phyloP scores from a whole-genome alignment of 2,888 invertebrate species.

The Pilophorus perplexus region DNA sequence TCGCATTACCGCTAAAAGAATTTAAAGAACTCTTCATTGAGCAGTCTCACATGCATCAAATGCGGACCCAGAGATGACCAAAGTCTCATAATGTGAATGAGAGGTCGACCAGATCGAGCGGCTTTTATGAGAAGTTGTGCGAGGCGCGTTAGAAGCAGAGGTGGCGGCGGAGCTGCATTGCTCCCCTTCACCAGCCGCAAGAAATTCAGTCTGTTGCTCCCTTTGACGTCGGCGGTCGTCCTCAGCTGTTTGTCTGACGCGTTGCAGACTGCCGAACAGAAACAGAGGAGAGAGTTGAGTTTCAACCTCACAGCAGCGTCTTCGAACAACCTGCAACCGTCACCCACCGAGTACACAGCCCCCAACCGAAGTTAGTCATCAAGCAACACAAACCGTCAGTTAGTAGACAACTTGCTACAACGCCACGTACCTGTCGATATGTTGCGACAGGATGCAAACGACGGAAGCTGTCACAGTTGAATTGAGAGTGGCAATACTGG shows the following conservation, averaged over 20 bases:
- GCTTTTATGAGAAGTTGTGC: slow-evolving; percentile 87
- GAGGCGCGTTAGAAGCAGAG: slow-evolving; percentile 72
- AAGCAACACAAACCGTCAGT: not conserved
- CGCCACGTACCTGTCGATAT: slow-evolving; percentile 74
- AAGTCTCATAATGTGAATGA: slow-evolving; percentile 84
- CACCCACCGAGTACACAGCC: not conserved
- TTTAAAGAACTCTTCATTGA: too few species aligned
- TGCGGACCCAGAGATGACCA: slow-evolving; percentile 93
- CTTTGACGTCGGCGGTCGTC: slow-evolving; percentile 28
- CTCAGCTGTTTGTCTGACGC: slow-evolving; percentile 78
- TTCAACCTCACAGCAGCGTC: slow-evolving; percentile 85
- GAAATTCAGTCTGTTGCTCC: slow-evolving; percentile 49
- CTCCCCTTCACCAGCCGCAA: slow-evolving; percentile 56
- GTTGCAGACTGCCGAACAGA: slow-evolving; percentile 75
- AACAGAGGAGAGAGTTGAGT: slow-evolving; percentile 76
- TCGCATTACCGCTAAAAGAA: too few species aligned
- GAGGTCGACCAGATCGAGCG: slow-evolving; percentile 78
- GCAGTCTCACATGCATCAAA: slow-evolving; percentile 75
- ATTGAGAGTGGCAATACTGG: slow-evolving; percentile 57
- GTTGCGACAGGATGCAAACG: slow-evolving; percentile 83
- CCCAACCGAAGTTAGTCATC: not conserved
- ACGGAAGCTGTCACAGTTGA: slow-evolving; percentile 83
- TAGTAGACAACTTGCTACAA: too few species aligned
- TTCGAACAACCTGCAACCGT: slow-evolving; percentile 68
- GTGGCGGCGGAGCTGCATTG: slow-evolving; percentile 52